These are phyloP conservation scores for Drosophila littoralis DNA, from an alignment of 1,140 invertebrate genomes.

Conservation along the genomic window DNA sequence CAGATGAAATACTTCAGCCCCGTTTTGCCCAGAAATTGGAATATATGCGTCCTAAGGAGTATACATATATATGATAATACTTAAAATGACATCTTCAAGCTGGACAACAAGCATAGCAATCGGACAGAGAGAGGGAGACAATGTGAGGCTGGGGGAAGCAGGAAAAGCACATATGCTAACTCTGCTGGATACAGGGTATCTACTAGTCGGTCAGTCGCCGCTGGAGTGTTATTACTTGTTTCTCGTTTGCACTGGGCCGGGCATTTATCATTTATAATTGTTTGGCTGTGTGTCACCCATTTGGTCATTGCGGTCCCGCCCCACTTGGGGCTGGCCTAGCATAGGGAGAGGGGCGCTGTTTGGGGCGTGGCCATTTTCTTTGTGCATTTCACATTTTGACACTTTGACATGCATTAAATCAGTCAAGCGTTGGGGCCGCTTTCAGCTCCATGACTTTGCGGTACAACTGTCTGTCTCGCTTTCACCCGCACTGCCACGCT, in stretches of 20 bases:
- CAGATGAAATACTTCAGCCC: too few relatives aligned
- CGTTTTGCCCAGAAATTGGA: too few relatives aligned
- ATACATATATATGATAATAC: too few relatives aligned
- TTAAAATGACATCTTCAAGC: too few relatives aligned
- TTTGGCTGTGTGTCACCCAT: constrained; percentile 59
- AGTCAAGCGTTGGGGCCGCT: constrained; percentile 67
- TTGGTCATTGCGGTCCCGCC: constrained; percentile 22
- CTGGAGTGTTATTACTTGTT: background rate
- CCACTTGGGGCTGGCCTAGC: background rate
- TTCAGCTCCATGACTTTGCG: constrained; percentile 56
- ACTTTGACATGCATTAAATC: constrained; percentile 81
- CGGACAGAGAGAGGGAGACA: too few relatives aligned
- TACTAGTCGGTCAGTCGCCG: background rate
- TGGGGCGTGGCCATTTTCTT: constrained; percentile 50
- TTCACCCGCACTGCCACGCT: background rate
- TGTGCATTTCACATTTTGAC: constrained; percentile 76
- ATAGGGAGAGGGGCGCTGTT: background rate
- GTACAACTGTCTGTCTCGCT: constrained; percentile 12
- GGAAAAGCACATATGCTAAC: too few relatives aligned
- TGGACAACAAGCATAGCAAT: too few relatives aligned
- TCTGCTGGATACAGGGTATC: background rate
- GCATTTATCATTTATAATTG: constrained; percentile 82
- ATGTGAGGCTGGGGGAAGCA: too few relatives aligned
- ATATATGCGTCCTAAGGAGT: too few relatives aligned
- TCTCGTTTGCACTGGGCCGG: constrained; percentile 14